phyloP scores from a whole-genome alignment of 2,797 vertebrate genomes.

The Oreortyx pictus region DNA sequence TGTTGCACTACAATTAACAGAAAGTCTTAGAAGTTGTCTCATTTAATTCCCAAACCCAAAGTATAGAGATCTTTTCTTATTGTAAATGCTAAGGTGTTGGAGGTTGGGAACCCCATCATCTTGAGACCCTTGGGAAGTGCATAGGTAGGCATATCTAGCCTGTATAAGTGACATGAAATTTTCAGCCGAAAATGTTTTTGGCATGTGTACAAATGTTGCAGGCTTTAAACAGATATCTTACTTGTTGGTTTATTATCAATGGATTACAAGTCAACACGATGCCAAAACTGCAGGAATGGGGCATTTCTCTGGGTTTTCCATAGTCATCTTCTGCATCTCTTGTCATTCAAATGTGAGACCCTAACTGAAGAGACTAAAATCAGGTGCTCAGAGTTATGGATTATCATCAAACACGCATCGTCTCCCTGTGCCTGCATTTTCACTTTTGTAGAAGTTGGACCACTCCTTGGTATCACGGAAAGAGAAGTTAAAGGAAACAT shows the following conservation, averaged over 20 bases:
- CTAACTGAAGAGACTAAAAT: not conserved
- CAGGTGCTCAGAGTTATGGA: not conserved
- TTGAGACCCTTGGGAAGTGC: not conserved
- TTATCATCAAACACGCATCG: not conserved
- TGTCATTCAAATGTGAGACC: not conserved
- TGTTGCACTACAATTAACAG: not conserved
- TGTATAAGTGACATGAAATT: not conserved
- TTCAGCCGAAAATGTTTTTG: not conserved
- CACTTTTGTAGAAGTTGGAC: not conserved
- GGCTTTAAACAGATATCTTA: not conserved
- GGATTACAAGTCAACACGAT: not conserved
- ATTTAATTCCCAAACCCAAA: not conserved
- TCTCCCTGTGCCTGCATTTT: not conserved
- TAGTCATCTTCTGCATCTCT: not conserved
- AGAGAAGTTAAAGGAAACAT: not conserved
- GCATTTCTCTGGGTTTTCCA: not conserved
- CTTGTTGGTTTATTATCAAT: not conserved
- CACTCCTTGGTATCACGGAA: not conserved
- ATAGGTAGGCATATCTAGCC: not conserved
- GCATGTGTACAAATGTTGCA: rapidly evolving
- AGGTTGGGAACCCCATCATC: not conserved
- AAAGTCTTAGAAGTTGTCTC: not conserved
- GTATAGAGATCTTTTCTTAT: not conserved
- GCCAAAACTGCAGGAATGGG: not conserved
- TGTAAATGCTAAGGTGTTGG: not conserved